Conservation (phyloP, 2,113 vertebrate species). For the Grantiella picta region DNA sequence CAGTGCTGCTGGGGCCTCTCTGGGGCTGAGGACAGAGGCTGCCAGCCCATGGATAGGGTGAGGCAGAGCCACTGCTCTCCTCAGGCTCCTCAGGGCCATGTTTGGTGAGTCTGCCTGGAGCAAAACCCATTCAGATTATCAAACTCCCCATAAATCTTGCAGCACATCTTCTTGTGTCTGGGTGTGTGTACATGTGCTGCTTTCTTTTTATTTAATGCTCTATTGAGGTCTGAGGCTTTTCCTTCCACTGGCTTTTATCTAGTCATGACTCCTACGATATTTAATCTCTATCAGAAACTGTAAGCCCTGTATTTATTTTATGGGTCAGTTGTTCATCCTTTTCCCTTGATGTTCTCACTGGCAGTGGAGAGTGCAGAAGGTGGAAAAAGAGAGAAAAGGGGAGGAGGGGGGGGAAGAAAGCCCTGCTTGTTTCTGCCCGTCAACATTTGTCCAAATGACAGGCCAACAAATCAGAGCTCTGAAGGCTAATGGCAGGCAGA, state of each 20-base stretch:
- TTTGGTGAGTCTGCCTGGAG: background rate
- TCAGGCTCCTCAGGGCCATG: background rate
- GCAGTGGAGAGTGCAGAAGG: background rate
- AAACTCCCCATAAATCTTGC: background rate
- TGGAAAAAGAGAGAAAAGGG: background rate
- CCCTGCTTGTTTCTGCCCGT: conserved; percentile 53
- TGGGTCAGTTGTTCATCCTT: conserved; percentile 71
- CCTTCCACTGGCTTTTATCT: conserved; percentile 69
- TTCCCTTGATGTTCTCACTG: conserved; percentile 52
- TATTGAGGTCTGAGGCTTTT: conserved; percentile 53
- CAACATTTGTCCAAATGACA: conserved; percentile 71
- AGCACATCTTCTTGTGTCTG: background rate
- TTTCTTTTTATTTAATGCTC: conserved; percentile 35
- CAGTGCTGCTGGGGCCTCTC: background rate
- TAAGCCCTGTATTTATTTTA: conserved; percentile 72
- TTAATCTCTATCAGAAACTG: conserved; percentile 73
- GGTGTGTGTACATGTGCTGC: background rate
- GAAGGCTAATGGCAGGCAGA: conserved; percentile 56
- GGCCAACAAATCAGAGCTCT: conserved; percentile 65
- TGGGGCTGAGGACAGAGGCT: background rate
- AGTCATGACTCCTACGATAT: conserved; percentile 70
- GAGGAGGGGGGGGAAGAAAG: background rate
- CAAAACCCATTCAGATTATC: background rate
- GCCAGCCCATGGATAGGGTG: background rate
- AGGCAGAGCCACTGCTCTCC: background rate